A percentile compares a stretch with the other conserved stretches of the same genome.
Evolutionary conservation across 2,797 vertebrate genomes (phyloP).

Genomic region (Apogon talboti): DNA sequence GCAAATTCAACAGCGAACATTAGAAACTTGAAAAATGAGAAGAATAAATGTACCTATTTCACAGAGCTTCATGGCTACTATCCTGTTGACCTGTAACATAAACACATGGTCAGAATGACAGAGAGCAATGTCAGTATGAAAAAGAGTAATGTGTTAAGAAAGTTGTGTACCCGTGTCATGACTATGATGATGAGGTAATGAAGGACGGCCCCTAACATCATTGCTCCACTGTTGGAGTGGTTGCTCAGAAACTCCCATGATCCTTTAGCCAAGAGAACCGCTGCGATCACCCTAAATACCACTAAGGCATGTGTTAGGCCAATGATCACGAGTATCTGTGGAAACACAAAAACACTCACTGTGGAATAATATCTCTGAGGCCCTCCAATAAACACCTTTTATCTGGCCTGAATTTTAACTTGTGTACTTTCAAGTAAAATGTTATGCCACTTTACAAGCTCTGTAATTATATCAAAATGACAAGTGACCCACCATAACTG

Average conservation of each 20-base stretch:
- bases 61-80: conserved; percentile 88
- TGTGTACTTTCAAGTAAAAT: background rate
- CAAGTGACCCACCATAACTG: conserved; percentile 83
- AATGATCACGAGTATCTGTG: conserved; percentile 89
- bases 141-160: background rate
- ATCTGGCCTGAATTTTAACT: background rate
- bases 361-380: background rate
- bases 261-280: conserved; percentile 78
- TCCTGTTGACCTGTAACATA: conserved; percentile 87
- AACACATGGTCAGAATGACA: conserved; percentile 16
- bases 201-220: conserved; percentile 88
- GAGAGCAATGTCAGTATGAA: background rate
- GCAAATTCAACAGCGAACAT: background rate
- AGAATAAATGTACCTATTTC: conserved; percentile 85
- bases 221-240: conserved; percentile 81
- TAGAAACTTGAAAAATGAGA: background rate
- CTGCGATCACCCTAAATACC: conserved; percentile 89
- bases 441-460: background rate
- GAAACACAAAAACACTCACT: conserved; percentile 31
- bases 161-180: conserved; percentile 89
- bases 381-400: background rate
- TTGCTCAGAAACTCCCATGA: conserved; percentile 75
- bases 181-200: conserved; percentile 91
- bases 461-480: conserved; percentile 7
- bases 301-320: conserved; percentile 90